Evolutionary conservation across 2,888 invertebrate species (phyloP), one percentile per base, ranked within the genome.

Genomic region (Plagodis dolabraria): DNA sequence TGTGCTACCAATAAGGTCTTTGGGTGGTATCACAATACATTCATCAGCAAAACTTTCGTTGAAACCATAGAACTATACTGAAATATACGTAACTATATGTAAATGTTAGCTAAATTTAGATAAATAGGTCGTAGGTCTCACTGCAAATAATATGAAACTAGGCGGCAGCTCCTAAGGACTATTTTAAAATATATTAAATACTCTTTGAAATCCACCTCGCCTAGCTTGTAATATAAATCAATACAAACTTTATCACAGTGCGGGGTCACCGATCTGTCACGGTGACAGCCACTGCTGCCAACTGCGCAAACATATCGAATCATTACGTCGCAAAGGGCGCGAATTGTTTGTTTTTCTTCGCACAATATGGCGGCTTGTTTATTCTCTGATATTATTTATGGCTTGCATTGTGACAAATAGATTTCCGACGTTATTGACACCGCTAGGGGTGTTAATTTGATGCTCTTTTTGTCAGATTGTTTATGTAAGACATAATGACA

Each of bases 301-400:
- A 87, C 87, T 87, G 87, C 79, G 82, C 86, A 87, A 87, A 87
- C 87, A 87, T 12, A 63, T 65, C 71, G 70, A 76, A 77, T 77
- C 76, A 79, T 79, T 74, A 74, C 76, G 71, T 52, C 61, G 69
- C 65, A 74, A 77, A 84, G 86, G 86, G 86, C 86, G 84, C 83
- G 82, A 83, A 59, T 78, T 86, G 82, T 86, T 86, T 86, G 84
- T 85, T 85, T 85, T 82, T 73, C 75, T 74, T 49, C 62, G 57
- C 75, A 83, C 85, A 85, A 85, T 85, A 82, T 79, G 81, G 78
- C 72, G 64, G 72, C 60, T 7, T 86, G 85, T 87, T 86, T 86
- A 79, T 80, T 58, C 60, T 72, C 57, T 67, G 80, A 83, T 85
- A 86, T 86, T 85, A 86, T 86, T 86, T 86, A 86, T 86, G 72